Conservation (phyloP, 1,140 invertebrate species). For the Scaptodrosophila lebanonensis region DNA sequence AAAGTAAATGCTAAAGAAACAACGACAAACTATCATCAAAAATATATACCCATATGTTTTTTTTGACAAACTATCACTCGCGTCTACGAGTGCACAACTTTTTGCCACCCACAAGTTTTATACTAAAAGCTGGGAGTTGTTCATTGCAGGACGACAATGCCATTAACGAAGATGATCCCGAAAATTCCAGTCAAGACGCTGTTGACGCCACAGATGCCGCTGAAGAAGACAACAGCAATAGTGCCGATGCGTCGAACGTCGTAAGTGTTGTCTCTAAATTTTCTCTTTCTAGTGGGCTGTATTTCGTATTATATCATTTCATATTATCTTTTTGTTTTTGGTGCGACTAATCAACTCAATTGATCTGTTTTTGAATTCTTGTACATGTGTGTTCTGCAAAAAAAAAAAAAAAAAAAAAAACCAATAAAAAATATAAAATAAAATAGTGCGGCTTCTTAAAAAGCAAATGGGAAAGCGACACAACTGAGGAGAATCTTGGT, state of each 20-base stretch:
- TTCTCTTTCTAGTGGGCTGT: not conserved
- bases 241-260: constrained; percentile 44
- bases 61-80: too few relatives aligned
- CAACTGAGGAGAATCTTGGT: constrained; percentile 68
- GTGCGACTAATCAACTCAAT: constrained; percentile 17
- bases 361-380: constrained; percentile 12
- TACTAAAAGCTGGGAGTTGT: constrained; percentile 56
- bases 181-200: not conserved
- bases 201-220: not conserved
- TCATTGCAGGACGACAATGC: constrained; percentile 58
- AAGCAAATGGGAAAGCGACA: constrained; percentile 76
- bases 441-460: constrained; percentile 66
- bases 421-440: too few relatives aligned
- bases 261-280: constrained; percentile 36
- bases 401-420: too few relatives aligned
- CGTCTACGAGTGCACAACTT: constrained; percentile 11
- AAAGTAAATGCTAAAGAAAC: too few relatives aligned
- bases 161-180: constrained; percentile 10
- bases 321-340: too few relatives aligned
- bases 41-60: not conserved
- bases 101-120: constrained; percentile 33
- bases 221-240: constrained; percentile 52
- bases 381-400: constrained; percentile 27
- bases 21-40: too few relatives aligned
- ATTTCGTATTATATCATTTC: too few relatives aligned